Evolutionary conservation across 1,140 invertebrate genomes (phyloP), one percentile per base, ranked within the genome.

Genomic region (Drosophila teissieri): DNA sequence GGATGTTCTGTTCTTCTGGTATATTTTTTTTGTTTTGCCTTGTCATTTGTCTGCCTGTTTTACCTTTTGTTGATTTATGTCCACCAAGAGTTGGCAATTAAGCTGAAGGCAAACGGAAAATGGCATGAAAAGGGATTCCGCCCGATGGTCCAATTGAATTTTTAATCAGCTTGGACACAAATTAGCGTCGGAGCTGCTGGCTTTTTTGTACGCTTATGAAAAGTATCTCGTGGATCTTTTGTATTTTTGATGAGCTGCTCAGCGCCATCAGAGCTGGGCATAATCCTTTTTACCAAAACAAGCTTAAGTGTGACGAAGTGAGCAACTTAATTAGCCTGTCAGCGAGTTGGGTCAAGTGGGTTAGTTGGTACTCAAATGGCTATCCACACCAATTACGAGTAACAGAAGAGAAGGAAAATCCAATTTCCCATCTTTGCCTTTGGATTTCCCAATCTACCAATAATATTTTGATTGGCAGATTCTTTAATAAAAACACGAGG

Each of bases 91-190:
- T 48, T 79, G 75, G 69, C 70, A 83, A 83, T 84, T 83, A 84
- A 84, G 76, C 70, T 80, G 80, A 67, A 57, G 56, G 70, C 64
- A 57, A 49, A 72, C 45, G 69, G 48, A 49, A 68, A 56, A 17
- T 15, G 24, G 15, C 34, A 34, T 7, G 12, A 17, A 34, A 40
- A n/a, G 14, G 64, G 24, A 27, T 27, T 15, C 37, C 42, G 27
- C 27, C 46, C 3, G 14, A 27, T 48, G 22, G 14, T 48, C 46
- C 76, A 84, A 83, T 83, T 84, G 81, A 84, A 84, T 84, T 83
- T 84, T 84, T 84, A 83, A 83, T 83, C 75, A 84, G 70, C 70
- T 80, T 56, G 80, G 76, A 84, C 80, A 80, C 80, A 83, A 83
- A 79, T 83, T 83, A 83, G 80, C 79, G 79, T n/a, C 54, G 55